These are phyloP conservation scores for Polypedilum vanderplanki DNA, from an alignment of 1,140 invertebrate species.

Conservation along the genomic window DNA sequence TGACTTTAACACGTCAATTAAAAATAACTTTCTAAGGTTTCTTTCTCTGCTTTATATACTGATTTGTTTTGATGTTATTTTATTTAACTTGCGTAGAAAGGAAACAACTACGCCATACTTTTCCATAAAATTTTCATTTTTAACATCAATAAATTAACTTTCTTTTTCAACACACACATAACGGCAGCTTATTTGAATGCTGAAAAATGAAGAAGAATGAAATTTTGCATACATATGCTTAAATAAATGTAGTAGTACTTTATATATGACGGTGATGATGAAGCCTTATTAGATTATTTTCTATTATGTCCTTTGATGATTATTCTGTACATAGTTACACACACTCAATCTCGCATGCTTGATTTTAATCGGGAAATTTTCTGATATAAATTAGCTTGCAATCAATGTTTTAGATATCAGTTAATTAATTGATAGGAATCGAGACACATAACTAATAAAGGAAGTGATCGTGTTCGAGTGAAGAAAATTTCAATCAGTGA, in stretches of 20 bases:
- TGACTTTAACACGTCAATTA: conserved; percentile 8
- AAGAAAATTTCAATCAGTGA: background rate
- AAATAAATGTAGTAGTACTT: background rate
- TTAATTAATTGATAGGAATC: conserved; percentile 9
- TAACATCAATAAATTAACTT: too few relatives aligned
- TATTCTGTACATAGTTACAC: background rate
- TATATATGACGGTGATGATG: background rate
- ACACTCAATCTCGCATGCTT: background rate
- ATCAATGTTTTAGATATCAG: background rate
- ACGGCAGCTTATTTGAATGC: too few relatives aligned
- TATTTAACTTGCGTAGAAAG: too few relatives aligned
- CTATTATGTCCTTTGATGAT: conserved; percentile 14
- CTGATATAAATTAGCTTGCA: background rate
- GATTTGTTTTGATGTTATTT: too few relatives aligned
- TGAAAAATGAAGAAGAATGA: background rate
- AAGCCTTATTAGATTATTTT: conserved; percentile 16
- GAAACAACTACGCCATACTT: too few relatives aligned
- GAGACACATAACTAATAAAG: background rate
- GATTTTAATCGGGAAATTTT: background rate
- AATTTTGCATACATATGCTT: background rate
- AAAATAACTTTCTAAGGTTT: background rate
- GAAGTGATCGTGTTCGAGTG: background rate
- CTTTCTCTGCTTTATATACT: background rate
- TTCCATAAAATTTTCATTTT: too few relatives aligned
- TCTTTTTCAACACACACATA: too few relatives aligned